Base-by-base conservation (phyloP, 2,888 invertebrate genomes). In the Perizoma affinitatum region DNA sequence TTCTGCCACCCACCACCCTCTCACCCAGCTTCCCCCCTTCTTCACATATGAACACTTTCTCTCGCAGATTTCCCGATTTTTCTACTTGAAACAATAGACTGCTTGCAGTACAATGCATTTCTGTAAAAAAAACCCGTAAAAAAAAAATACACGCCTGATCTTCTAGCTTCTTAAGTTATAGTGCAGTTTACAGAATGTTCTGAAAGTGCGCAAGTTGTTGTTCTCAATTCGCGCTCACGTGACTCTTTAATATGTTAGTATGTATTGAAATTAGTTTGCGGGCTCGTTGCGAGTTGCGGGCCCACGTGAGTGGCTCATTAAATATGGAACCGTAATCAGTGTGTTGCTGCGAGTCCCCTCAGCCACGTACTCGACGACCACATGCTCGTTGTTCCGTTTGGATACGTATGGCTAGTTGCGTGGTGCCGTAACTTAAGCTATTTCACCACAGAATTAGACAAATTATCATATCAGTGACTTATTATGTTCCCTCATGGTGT, bases 301-400 rank as follows among this genome's bases (percentile, higher is more conserved):
- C 76, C 81, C 83, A 80, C 76, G 84, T 83, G 86, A 87, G 88
- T 83, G 84, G 81, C 83, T 87, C 90, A 90, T 91, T 85, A 90
- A 90, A 90, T 87, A 90, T 91, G 87, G 73, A 91, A 82, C 82
- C 78, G 86, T 88, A 90, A 91, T 91, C 89, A 90, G 87, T 82
- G 85, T 82, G 82, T 81, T 81, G 82, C 80, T 83, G 83, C 79
- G 76, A 78, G 78, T 79, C 82, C 83, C 82, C 83, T 81, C 82
- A 73, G 76, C 76, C 74, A 76, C 76, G 72, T 75, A 80, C 80
- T 78, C 69, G 67, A 72, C 74, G 70, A 78, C 82, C 78, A 73
- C 78, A 79, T 68, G 74, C 71, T 76, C 72, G 73, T 78, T 79
- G 78, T 80, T 72, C 71, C 80, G 72, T 76, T 76, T 74, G 79